Evolutionary conservation across 2,113 vertebrate genomes (phyloP).

Genomic region (Pteropus alecto): DNA sequence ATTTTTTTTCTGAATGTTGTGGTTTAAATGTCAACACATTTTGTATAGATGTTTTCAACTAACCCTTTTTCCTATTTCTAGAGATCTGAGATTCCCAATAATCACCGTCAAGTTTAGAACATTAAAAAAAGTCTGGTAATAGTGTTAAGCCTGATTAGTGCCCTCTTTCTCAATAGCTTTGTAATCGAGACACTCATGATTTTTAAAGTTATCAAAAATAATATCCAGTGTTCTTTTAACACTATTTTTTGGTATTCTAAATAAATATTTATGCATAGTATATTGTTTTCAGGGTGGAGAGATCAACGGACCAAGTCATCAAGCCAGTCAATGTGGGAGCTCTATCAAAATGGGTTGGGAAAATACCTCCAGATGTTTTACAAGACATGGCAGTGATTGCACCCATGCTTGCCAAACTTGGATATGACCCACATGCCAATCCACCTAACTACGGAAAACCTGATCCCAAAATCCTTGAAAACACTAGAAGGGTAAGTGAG

Average conservation of each 20-base stretch:
- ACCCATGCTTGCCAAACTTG: slow-evolving; percentile 95
- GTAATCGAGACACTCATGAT: background rate
- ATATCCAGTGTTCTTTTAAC: background rate
- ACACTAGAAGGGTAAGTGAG: slow-evolving; percentile 94
- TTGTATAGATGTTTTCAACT: slow-evolving; percentile 40
- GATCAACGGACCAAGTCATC: slow-evolving; percentile 98
- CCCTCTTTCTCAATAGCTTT: background rate
- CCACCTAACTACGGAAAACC: slow-evolving; percentile 96
- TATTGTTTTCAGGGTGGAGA: slow-evolving; percentile 89
- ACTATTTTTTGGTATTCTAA: background rate
- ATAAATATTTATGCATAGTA: background rate
- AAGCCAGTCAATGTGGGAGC: slow-evolving; percentile 97
- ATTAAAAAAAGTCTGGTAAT: background rate
- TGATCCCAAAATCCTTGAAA: slow-evolving; percentile 94
- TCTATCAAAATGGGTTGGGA: slow-evolving; percentile 97
- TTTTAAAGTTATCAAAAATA: slow-evolving; percentile 14
- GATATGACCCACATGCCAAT: slow-evolving; percentile 96
- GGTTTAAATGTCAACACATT: background rate
- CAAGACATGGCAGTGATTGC: slow-evolving; percentile 95
- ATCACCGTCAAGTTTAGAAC: background rate
- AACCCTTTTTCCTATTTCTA: background rate
- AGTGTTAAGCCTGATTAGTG: background rate
- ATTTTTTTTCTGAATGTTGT: background rate
- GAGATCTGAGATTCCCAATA: slow-evolving; percentile 11
- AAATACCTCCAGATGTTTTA: slow-evolving; percentile 94